phyloP scores from a whole-genome alignment of 2,113 vertebrate genomes.

The Chaetodon auriga region DNA sequence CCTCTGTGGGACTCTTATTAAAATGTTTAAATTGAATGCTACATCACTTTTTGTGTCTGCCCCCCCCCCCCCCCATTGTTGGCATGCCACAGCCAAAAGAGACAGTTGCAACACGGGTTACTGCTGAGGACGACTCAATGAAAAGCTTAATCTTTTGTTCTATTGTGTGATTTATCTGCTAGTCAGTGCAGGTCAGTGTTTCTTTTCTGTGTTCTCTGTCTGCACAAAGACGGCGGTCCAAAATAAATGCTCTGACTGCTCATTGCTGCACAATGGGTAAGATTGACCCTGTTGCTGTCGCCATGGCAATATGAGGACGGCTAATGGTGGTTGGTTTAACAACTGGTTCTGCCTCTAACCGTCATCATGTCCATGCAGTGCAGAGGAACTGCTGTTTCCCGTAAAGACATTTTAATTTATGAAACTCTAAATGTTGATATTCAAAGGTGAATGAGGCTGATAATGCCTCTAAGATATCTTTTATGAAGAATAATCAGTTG shows the following conservation, averaged over 20 bases:
- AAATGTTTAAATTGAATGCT: constrained; percentile 29
- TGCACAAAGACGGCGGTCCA: constrained; percentile 26
- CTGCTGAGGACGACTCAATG: constrained; percentile 16
- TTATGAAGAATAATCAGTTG: background rate
- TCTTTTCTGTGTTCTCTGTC: constrained; percentile 41
- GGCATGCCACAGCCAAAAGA: constrained; percentile 10
- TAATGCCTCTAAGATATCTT: background rate
- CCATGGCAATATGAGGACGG: constrained; percentile 66
- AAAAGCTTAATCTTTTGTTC: constrained; percentile 57
- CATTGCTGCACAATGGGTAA: constrained; percentile 58
- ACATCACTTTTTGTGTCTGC: constrained; percentile 1
- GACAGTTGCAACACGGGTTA: constrained; percentile 4
- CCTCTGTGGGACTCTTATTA: constrained; percentile 37
- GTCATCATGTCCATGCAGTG: background rate
- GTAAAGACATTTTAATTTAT: background rate
- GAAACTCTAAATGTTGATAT: background rate
- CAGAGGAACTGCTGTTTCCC: background rate
- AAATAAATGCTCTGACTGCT: constrained; percentile 54
- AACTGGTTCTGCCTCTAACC: constrained; percentile 15
- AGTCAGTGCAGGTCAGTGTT: constrained; percentile 44
- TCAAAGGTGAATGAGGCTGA: constrained; percentile 6
- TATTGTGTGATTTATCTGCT: constrained; percentile 56
- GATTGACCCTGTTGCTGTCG: constrained; percentile 61
- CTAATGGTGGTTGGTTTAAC: constrained; percentile 41
- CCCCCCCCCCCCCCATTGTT: background rate